A percentile compares a stretch with the other conserved stretches of the same genome.
phyloP scores from a whole-genome alignment of 2,888 invertebrate species.

The Odontothrips loti region DNA sequence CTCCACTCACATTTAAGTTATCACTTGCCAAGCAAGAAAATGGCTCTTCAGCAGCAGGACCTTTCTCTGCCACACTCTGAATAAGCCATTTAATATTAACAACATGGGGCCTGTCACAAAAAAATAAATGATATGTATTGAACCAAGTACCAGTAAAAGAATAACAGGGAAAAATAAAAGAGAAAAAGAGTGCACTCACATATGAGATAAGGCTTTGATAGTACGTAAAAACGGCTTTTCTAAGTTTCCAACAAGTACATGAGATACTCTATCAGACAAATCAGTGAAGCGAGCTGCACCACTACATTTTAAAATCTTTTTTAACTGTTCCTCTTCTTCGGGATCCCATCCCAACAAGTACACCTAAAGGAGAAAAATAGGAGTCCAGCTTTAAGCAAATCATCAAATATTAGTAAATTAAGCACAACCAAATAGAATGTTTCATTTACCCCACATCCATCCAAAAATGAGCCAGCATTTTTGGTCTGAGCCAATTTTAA shows the following conservation, averaged over 20 bases:
- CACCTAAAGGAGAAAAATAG: conserved; percentile 50
- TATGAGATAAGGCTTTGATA: conserved; percentile 30
- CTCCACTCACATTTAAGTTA: conserved; percentile 44
- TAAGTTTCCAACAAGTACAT: conserved; percentile 67
- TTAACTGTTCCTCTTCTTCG: conserved; percentile 62
- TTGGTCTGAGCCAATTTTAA: conserved; percentile 52
- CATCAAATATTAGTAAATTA: conserved; percentile 49
- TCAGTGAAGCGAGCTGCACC: conserved; percentile 80
- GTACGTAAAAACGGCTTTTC: conserved; percentile 30
- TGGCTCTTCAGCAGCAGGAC: conserved; percentile 55
- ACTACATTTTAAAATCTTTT: conserved; percentile 65
- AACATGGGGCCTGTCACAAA: conserved; percentile 52
- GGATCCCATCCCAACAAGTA: conserved; percentile 64
- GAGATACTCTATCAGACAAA: conserved; percentile 71
- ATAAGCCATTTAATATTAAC: conserved; percentile 71
- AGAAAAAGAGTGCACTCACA: conserved; percentile 29
- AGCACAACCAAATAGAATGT: conserved; percentile 48
- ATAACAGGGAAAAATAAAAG: too few species aligned
- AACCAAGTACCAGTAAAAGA: too few species aligned
- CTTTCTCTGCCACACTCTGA: conserved; percentile 62
- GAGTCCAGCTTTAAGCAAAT: not conserved
- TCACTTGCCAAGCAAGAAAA: conserved; percentile 41
- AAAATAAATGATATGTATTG: not conserved
- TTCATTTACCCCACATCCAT: conserved; percentile 75
- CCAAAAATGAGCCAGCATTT: conserved; percentile 74